Conservation (phyloP, 1,140 invertebrate genomes). For the Eueides isabella region DNA sequence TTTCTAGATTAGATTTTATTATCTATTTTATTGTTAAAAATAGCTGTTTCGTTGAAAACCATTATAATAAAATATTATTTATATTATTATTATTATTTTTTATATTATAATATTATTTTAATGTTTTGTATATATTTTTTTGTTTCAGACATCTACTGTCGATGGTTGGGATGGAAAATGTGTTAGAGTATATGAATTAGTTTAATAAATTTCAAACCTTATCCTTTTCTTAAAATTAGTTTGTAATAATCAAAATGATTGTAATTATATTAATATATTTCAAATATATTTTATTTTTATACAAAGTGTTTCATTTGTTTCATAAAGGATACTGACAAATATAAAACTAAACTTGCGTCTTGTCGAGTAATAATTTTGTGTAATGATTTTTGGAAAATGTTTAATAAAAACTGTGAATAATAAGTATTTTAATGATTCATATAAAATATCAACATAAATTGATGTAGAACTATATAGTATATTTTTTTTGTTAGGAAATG, state of each 20-base stretch:
- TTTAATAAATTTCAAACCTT: conserved; percentile 37
- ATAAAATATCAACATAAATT: too few relatives aligned
- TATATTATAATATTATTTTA: not conserved
- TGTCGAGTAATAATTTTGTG: too few relatives aligned
- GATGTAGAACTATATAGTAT: too few relatives aligned
- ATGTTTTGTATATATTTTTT: conserved; percentile 34
- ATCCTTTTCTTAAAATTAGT: not conserved
- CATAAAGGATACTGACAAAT: too few relatives aligned
- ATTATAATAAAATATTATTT: too few relatives aligned
- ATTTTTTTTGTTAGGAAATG: not conserved
- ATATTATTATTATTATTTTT: not conserved
- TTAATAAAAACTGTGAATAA: too few relatives aligned
- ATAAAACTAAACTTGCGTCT: too few relatives aligned
- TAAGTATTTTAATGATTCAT: too few relatives aligned
- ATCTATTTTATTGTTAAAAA: too few relatives aligned
- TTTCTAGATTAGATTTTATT: too few relatives aligned
- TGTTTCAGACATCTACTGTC: conserved; percentile 62
- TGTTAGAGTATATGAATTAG: conserved; percentile 55
- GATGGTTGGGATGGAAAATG: conserved; percentile 65
- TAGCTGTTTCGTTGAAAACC: too few relatives aligned
- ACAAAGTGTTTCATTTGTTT: not conserved
- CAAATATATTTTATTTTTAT: not conserved
- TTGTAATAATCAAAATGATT: not conserved
- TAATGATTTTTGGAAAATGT: too few relatives aligned
- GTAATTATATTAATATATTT: not conserved